phyloP scores from a whole-genome alignment of 2,888 invertebrate genomes.

The Coleophora flavipennella region DNA sequence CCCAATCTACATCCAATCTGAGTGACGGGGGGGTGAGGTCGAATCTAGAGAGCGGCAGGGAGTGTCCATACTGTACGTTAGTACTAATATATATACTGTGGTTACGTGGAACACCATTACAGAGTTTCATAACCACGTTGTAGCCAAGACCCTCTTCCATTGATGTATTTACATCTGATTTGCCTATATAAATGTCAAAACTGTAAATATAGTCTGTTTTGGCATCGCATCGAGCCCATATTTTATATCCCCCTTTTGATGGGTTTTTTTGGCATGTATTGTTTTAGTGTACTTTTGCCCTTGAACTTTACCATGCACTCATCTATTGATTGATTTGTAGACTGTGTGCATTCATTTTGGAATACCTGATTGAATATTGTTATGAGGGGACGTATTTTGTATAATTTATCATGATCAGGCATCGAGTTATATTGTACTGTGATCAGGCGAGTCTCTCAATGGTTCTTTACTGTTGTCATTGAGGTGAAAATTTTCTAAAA shows the following conservation, averaged over 20 bases:
- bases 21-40: too few relatives aligned
- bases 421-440: too few relatives aligned
- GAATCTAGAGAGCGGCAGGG: too few relatives aligned
- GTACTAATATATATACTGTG: too few relatives aligned
- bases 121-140: conserved; percentile 1
- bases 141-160: conserved; percentile 3
- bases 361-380: conserved; percentile 7
- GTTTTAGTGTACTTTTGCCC: conserved; percentile 8
- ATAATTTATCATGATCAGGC: conserved; percentile 13
- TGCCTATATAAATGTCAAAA: conserved; percentile 11
- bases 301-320: conserved; percentile 18
- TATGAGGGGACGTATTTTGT: conserved; percentile 11
- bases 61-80: too few relatives aligned
- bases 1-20: too few relatives aligned
- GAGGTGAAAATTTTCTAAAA: conserved; percentile 12
- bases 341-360: conserved; percentile 10
- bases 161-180: neutral
- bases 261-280: conserved; percentile 17
- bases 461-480: conserved; percentile 12
- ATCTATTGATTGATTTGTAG: conserved; percentile 13
- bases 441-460: conserved; percentile 6
- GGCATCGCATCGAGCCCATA: conserved; percentile 12
- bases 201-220: conserved; percentile 12
- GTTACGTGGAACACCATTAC: neutral
- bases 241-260: conserved; percentile 15